Base-by-base conservation (phyloP, 2,888 invertebrate species). In the Drosophila stalkeri region DNA sequence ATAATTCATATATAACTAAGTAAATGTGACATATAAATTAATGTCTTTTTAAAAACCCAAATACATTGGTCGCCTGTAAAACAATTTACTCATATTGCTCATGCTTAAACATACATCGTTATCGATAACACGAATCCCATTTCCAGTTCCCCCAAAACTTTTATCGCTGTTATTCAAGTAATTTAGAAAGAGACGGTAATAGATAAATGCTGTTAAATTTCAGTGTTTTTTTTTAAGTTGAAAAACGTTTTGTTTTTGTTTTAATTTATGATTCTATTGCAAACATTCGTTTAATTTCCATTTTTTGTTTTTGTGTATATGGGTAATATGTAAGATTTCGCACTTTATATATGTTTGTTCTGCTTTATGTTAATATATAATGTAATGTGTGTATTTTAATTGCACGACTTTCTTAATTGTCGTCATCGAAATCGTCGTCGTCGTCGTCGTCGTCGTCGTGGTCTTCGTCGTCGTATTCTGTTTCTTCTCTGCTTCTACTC, bases 201-300 rank as follows among this genome's bases (percentile, higher is more conserved):
- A 41, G 8, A 41, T n/a, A 16, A 33, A 11, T 33, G 11, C 33
- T 33, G 33, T 11, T 2, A 16, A 41, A 41, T 41, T 39, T 7
- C 39, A 3, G 1, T 23, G 27, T 18, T 14, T 31, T 60, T 31
- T 60, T 39, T 60, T 18, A 68, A 67, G 56, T 64, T 64, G 35
- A 46, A 60, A 61, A 64, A 60, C 27, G 37, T 63, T 18, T 23
- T 46, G 8, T 7, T 51, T 51, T 59, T 39, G 37, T 39, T 39
- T 69, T 63, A 63, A 60, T 69, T 75, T 89, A 86, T 81, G 87
- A 86, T 89, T 89, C 89, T 85, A 89, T 85, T 85, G 87, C 87
- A 89, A 85, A 85, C 85, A 85, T 85, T 83, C 67, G 80, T 85
- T 85, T 81, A 89, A 86, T 84, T 85, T 81, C 73, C 81, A 81